These are phyloP conservation scores for Pelvicachromis taeniatus DNA, from an alignment of 2,113 vertebrate species.

Conservation along the genomic window DNA sequence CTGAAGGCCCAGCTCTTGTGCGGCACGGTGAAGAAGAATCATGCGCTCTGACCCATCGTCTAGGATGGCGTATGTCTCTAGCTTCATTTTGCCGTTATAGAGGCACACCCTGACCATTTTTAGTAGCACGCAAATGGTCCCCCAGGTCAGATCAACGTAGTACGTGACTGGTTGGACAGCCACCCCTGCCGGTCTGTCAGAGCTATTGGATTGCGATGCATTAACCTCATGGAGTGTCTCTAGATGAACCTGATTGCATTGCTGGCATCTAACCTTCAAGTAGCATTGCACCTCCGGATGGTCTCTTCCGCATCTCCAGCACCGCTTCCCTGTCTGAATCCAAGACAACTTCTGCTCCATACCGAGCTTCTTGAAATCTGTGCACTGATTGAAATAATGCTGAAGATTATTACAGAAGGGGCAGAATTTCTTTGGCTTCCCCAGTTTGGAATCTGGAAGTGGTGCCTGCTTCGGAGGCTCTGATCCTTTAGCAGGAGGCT, in stretches of 20 bases:
- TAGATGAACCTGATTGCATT: neutral
- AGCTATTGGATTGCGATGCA: fast-evolving
- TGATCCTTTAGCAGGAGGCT: neutral
- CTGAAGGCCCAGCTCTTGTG: neutral
- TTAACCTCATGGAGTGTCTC: neutral
- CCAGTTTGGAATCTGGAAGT: neutral
- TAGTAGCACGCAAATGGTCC: neutral
- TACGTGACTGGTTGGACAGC: fast-evolving
- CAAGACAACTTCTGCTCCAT: neutral
- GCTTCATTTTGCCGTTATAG: neutral
- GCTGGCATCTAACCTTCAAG: neutral
- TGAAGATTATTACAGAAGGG: neutral
- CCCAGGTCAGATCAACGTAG: neutral
- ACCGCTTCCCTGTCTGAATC: fast-evolving
- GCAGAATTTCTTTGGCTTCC: neutral
- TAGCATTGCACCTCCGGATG: neutral
- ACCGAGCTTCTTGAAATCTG: neutral
- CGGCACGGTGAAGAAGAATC: neutral
- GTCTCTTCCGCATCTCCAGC: neutral
- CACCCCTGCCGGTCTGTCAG: neutral
- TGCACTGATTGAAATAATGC: neutral
- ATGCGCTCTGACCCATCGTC: neutral
- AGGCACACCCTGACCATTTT: neutral
- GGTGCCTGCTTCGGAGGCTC: neutral
- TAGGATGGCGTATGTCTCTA: neutral